These are phyloP conservation scores for Ennomos erosarius DNA, from an alignment of 2,888 invertebrate genomes.

Conservation along the genomic window DNA sequence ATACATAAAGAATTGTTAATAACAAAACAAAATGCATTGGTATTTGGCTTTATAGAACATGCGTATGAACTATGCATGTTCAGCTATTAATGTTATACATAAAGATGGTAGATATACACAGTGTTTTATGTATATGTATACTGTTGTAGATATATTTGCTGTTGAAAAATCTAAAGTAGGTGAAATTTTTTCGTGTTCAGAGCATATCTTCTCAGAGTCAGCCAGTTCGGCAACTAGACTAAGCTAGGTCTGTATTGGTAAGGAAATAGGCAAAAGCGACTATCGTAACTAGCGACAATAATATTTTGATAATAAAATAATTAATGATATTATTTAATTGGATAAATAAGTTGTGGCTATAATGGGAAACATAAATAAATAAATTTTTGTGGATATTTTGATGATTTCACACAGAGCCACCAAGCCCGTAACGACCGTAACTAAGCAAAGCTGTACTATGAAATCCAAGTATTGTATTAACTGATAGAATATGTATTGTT, in stretches of 20 bases:
- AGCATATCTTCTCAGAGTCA: conserved; percentile 65
- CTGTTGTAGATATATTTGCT: conserved; percentile 70
- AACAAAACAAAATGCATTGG: conserved; percentile 84
- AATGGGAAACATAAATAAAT: background rate
- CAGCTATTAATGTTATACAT: conserved; percentile 78
- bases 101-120: conserved; percentile 60
- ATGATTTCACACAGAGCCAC: too few species aligned
- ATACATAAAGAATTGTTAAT: conserved; percentile 67
- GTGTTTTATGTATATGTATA: conserved; percentile 64
- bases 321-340: background rate
- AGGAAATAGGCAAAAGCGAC: conserved; percentile 51
- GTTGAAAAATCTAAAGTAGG: conserved; percentile 65
- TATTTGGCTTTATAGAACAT: conserved; percentile 85
- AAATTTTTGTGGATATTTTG: background rate
- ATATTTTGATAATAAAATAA: conserved; percentile 66
- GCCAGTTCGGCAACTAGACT: conserved; percentile 42
- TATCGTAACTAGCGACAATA: conserved; percentile 63
- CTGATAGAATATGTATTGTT: too few species aligned
- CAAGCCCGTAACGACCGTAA: too few species aligned
- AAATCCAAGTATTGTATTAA: too few species aligned
- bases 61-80: conserved; percentile 72
- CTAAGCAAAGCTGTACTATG: too few species aligned
- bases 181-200: conserved; percentile 75
- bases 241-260: conserved; percentile 47
- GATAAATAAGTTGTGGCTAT: conserved; percentile 9